phyloP scores from a whole-genome alignment of 1,140 invertebrate genomes.

The Tyrophagus putrescentiae region DNA sequence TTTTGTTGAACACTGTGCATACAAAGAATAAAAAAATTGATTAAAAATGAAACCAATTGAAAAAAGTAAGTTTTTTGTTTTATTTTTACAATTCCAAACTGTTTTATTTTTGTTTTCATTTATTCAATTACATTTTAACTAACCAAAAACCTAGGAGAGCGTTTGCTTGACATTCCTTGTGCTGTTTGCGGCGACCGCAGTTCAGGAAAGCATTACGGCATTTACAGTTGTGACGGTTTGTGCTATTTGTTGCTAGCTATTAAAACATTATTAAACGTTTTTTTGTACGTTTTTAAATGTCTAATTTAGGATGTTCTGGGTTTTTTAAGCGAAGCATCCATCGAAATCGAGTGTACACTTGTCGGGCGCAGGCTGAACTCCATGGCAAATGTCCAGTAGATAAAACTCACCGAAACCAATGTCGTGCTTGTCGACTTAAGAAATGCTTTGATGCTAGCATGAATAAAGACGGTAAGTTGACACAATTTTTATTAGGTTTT shows the following conservation, averaged over 20 bases:
- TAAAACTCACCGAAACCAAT: constrained; percentile 93
- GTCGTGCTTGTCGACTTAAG: constrained; percentile 80
- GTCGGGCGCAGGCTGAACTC: constrained; percentile 79
- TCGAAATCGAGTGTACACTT: constrained; percentile 83
- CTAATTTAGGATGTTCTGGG: constrained; percentile 66
- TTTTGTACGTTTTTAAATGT: too few species aligned
- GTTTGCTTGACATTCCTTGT: constrained; percentile 84
- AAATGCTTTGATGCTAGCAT: constrained; percentile 94
- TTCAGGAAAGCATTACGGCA: constrained; percentile 92
- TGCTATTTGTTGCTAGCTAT: constrained; percentile 20
- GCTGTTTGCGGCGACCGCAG: constrained; percentile 91
- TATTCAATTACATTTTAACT: too few species aligned
- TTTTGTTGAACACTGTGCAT: too few species aligned
- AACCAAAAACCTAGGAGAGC: constrained; percentile 51
- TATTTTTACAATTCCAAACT: background rate
- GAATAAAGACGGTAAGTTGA: constrained; percentile 90
- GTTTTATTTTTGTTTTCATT: background rate
- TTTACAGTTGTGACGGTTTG: constrained; percentile 91
- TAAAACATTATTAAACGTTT: background rate
- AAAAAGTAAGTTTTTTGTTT: background rate
- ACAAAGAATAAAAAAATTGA: too few species aligned
- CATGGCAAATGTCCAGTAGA: constrained; percentile 88
- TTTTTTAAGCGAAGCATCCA: constrained; percentile 96
- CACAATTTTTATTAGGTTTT: background rate
- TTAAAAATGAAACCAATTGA: constrained; percentile 6